Evolutionary conservation across 2,888 invertebrate genomes (phyloP).

Genomic region (Pheosia tremula): DNA sequence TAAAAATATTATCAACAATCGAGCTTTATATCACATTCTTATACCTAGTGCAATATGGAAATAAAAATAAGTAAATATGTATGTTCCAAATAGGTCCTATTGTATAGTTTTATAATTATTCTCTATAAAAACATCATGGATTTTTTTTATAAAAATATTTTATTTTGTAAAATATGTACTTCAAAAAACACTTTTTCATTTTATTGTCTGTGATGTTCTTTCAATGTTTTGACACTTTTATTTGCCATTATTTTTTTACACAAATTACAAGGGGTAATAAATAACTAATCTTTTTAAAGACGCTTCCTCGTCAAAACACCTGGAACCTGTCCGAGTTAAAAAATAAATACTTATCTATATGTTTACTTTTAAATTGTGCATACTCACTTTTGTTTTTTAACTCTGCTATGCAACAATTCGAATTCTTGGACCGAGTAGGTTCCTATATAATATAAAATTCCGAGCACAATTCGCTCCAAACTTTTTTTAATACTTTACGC

Average conservation of each 20-base stretch:
- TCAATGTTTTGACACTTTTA: not conserved
- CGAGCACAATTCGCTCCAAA: too few species aligned
- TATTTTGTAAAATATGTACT: conserved; percentile 16
- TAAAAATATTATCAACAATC: conserved; percentile 34
- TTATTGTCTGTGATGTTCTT: conserved; percentile 43
- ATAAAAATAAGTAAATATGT: conserved; percentile 4
- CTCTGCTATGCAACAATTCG: not conserved
- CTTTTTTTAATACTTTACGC: too few species aligned
- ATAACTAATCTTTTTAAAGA: too few species aligned
- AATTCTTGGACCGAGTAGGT: not conserved
- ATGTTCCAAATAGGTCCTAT: conserved; percentile 7
- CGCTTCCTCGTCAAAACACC: too few species aligned
- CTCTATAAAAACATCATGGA: too few species aligned
- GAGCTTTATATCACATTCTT: conserved; percentile 41
- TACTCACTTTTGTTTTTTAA: not conserved
- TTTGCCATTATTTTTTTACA: not conserved
- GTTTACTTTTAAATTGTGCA: not conserved
- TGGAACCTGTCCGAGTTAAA: too few species aligned
- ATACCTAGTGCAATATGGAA: conserved; percentile 39
- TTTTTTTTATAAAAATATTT: too few species aligned
- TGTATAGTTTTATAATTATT: not conserved
- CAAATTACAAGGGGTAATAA: too few species aligned
- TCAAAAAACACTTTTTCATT: conserved; percentile 19
- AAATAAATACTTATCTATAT: too few species aligned
- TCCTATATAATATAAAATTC: not conserved